phyloP scores from a whole-genome alignment of 2,888 invertebrate genomes.

The Ramazzottius varieornatus region DNA sequence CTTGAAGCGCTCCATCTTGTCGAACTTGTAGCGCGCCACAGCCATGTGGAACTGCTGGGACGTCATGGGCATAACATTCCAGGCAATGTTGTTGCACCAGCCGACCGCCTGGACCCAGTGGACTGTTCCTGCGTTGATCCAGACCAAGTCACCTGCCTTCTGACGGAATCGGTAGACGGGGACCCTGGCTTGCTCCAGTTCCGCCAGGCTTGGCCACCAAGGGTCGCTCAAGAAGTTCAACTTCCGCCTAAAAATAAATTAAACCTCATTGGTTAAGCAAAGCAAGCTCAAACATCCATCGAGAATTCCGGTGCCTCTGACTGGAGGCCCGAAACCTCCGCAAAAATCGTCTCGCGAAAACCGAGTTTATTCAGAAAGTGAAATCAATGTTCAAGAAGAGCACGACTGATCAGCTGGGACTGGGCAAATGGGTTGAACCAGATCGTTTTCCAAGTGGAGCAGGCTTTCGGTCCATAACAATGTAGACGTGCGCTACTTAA shows the following conservation, averaged over 20 bases:
- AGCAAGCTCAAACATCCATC: too few species aligned
- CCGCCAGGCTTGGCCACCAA: slow-evolving; percentile 94
- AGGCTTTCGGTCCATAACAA: too few species aligned
- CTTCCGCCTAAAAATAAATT: slow-evolving; percentile 35
- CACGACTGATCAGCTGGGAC: too few species aligned
- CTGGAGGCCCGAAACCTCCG: too few species aligned
- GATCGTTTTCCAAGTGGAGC: too few species aligned
- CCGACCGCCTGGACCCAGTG: slow-evolving; percentile 35
- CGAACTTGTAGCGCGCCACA: slow-evolving; percentile 91
- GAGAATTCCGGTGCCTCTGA: too few species aligned
- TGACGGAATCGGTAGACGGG: slow-evolving; percentile 88
- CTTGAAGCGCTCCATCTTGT: slow-evolving; percentile 83
- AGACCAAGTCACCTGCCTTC: slow-evolving; percentile 88
- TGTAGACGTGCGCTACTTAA: too few species aligned
- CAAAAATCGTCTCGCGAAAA: too few species aligned
- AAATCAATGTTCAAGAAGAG: too few species aligned
- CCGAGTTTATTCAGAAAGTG: too few species aligned
- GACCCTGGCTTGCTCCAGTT: slow-evolving; percentile 73
- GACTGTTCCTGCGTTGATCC: slow-evolving; percentile 67
- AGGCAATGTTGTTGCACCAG: slow-evolving; percentile 99
- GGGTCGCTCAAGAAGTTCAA: slow-evolving; percentile 86
- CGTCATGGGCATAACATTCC: slow-evolving; percentile 95
- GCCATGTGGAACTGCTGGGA: slow-evolving; percentile 71
- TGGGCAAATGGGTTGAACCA: too few species aligned
- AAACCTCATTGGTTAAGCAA: too few species aligned